These are phyloP conservation scores for Cinclus mexicanus DNA, from an alignment of 2,113 vertebrate genomes.

Conservation along the genomic window DNA sequence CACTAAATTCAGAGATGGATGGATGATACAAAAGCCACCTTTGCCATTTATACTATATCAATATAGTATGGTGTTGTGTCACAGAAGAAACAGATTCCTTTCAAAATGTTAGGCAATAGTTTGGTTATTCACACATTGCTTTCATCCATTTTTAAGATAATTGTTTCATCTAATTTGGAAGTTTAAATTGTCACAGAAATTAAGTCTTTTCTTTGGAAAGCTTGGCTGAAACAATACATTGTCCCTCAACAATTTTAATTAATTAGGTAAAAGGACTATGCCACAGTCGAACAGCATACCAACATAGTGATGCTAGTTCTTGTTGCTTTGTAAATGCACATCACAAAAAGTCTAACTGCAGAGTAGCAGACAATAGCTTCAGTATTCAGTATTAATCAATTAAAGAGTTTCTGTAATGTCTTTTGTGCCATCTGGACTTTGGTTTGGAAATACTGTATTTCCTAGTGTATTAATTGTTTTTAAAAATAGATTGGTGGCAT, in stretches of 20 bases:
- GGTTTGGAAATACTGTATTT: conserved; percentile 44
- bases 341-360: not conserved
- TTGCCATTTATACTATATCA: not conserved
- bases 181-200: conserved; percentile 60
- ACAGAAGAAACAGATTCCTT: not conserved
- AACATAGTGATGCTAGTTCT: conserved; percentile 23
- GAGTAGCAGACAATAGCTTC: conserved; percentile 29
- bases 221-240: conserved; percentile 51
- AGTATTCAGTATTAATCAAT: conserved; percentile 28
- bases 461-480: conserved; percentile 51
- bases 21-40: not conserved
- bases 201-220: conserved; percentile 50
- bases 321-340: conserved; percentile 50
- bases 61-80: not conserved
- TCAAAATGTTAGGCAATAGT: not conserved
- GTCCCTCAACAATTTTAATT: conserved; percentile 62
- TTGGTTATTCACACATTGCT: not conserved
- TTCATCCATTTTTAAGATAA: not conserved
- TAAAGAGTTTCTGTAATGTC: conserved; percentile 44
- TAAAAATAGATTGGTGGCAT: conserved; percentile 29
- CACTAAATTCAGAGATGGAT: not conserved
- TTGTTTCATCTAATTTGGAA: conserved; percentile 18
- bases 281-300: conserved; percentile 49
- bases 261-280: conserved; percentile 47
- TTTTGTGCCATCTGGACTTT: conserved; percentile 54